A percentile compares a stretch with the other conserved stretches of the same genome.
phyloP scores from a whole-genome alignment of 2,113 vertebrate species.

The Polypterus bichir region DNA sequence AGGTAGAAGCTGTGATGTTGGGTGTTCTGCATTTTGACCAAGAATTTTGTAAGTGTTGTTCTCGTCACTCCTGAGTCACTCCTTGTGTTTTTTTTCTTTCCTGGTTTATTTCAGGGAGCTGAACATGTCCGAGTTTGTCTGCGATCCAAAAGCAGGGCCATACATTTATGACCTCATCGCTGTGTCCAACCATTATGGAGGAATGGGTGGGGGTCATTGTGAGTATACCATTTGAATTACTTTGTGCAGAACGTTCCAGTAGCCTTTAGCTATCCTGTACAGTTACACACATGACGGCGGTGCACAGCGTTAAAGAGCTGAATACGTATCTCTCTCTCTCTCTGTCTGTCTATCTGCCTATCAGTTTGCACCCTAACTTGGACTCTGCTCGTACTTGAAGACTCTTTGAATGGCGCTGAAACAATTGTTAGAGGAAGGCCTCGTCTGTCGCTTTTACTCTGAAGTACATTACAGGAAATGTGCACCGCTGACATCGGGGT shows the following conservation, averaged over 20 bases:
- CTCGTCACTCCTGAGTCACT: background rate
- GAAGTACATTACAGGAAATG: too few relatives aligned
- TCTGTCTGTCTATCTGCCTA: too few relatives aligned
- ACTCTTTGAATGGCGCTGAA: too few relatives aligned
- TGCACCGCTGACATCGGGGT: too few relatives aligned
- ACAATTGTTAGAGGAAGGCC: too few relatives aligned
- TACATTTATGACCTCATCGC: conserved; percentile 85
- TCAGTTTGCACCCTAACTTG: too few relatives aligned
- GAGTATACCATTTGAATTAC: conserved; percentile 40
- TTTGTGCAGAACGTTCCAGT: background rate
- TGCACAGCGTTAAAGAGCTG: too few relatives aligned
- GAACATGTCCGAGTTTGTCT: conserved; percentile 91
- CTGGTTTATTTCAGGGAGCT: conserved; percentile 53
- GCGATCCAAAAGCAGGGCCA: conserved; percentile 69
- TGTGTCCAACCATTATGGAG: conserved; percentile 91
- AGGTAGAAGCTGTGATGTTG: too few relatives aligned
- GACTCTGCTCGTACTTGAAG: too few relatives aligned
- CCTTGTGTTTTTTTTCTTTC: conserved; percentile 11
- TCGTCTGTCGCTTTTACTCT: too few relatives aligned
- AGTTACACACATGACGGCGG: too few relatives aligned
- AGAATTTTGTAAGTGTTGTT: background rate
- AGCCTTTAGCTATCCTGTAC: background rate
- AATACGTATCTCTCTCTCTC: too few relatives aligned
- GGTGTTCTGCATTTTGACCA: background rate
- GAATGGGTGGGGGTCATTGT: conserved; percentile 95